Evolutionary conservation across 1,140 invertebrate genomes (phyloP).

Genomic region (Heliconius nattereri): DNA sequence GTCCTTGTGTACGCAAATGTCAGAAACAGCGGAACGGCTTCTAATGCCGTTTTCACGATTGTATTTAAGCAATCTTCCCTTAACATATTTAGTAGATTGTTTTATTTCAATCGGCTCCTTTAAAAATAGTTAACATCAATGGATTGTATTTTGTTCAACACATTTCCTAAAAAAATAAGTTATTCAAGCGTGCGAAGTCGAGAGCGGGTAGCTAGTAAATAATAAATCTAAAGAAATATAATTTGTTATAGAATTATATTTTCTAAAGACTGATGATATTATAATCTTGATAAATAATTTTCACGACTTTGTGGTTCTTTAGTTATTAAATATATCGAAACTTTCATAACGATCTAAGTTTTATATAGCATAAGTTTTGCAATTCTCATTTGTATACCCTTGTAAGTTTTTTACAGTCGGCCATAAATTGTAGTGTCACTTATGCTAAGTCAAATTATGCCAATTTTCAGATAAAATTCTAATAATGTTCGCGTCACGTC

Average conservation of each 20-base stretch:
- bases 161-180: no score
- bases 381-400: neutral
- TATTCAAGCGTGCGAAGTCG: no score
- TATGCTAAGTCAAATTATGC: neutral
- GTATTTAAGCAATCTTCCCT: no score
- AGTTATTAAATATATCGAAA: neutral
- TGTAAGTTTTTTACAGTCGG: neutral
- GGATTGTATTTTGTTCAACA: no score
- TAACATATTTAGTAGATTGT: no score
- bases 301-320: neutral
- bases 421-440: neutral
- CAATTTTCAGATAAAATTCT: neutral
- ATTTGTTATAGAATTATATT: neutral
- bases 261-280: neutral
- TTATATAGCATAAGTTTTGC: neutral
- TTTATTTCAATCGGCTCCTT: no score
- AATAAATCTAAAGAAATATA: neutral
- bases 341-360: neutral
- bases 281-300: conserved; percentile 7
- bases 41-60: no score
- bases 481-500: neutral
- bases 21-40: no score
- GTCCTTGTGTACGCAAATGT: no score
- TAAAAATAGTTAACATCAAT: no score
- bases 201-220: no score